Evolutionary conservation across 2,113 vertebrate species (phyloP).

Genomic region (Gymnarchus niloticus): DNA sequence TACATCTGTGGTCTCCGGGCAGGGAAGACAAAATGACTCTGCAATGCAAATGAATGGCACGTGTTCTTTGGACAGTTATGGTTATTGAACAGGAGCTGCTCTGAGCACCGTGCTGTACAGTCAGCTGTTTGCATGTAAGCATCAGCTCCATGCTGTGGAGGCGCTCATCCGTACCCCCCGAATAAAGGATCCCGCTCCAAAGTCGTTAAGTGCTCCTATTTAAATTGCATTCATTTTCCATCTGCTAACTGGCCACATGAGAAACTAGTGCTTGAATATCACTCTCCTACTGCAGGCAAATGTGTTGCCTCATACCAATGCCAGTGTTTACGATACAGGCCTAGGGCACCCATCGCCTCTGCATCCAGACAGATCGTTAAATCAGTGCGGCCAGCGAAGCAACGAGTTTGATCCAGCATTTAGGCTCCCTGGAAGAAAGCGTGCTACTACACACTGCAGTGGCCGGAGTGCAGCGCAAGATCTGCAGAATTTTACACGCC

Average conservation of each 20-base stretch:
- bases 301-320: not conserved
- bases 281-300: not conserved
- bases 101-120: not conserved
- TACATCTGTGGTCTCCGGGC: not conserved
- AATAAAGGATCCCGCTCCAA: not conserved
- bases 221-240: not conserved
- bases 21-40: too few species aligned
- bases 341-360: not conserved
- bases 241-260: not conserved
- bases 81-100: not conserved
- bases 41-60: not conserved
- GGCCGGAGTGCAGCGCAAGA: not conserved
- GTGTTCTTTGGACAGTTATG: not conserved
- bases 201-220: not conserved
- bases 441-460: not conserved
- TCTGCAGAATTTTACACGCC: not conserved
- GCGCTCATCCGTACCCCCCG: too few species aligned
- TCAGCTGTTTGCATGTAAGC: not conserved
- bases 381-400: not conserved
- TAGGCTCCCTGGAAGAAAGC: not conserved
- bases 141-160: not conserved
- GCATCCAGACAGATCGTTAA: too few species aligned
- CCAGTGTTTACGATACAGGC: not conserved
- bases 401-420: not conserved
- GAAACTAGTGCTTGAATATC: too few species aligned